Evolutionary conservation across 2,797 vertebrate genomes (phyloP), one percentile per base, ranked within the genome.

Genomic region (Melanogrammus aeglefinus): DNA sequence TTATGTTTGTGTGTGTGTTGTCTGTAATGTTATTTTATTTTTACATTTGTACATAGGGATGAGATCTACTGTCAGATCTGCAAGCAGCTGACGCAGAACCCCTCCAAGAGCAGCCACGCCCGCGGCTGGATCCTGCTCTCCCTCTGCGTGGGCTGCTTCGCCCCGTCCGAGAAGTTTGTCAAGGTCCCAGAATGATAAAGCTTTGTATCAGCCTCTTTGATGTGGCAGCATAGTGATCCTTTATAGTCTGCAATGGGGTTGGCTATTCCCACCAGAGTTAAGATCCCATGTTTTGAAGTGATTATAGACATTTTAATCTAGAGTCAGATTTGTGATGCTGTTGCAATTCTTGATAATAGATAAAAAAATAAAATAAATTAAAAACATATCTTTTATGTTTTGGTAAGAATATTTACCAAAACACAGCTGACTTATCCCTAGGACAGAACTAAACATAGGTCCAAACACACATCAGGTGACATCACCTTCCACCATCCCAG

Each of bases 11-110:
- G 41, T 18, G 41, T 31, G 31, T 31, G 1, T 31, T 16, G 36
- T 82, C 18, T 35, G 21, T 35, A 51, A 18, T 79, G 41, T 66
- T 47, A 16, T 12, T 38, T 36, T 39, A 5, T 70, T 41, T n/a
- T 85, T 33, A 33, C 3, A 33, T 31, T 18, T 31, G 31, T 24
- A 12, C 51, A 16, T 85, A 99, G 97, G 91, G 97, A 99, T 82
- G 98, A 99, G 92, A 98, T 99, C 88, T 99, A 99, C 87, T 99
- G 98, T 92, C 97, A 99, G 93, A 98, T 99, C 90, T 97, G 96
- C 91, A 99, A 99, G 81, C 97, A 99, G 91, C 94, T 99, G 80
- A 96, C 92, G 9, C 97, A 99, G 93, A 99, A 99, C 72, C 95
- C 97, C 0, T 99, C 97, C 33, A 99, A 98, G 89, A 99, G 97